Evolutionary conservation across 2,888 invertebrate species (phyloP), one percentile per base, ranked within the genome.

Genomic region (Aquatica leii): DNA sequence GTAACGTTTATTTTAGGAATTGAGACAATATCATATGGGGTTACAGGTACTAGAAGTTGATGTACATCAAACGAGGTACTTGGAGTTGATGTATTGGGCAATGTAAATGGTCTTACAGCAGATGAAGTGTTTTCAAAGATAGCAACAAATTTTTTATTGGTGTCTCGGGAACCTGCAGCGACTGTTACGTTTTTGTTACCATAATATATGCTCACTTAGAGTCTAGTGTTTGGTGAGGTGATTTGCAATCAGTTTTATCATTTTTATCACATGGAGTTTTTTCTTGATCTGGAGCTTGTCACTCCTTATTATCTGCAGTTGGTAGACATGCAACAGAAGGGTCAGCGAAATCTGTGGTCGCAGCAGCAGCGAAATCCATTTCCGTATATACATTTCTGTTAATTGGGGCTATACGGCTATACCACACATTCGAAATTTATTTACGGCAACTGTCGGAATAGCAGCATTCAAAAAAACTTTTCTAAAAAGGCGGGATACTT

Each of bases 381-480:
- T 24, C 24, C 2, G 24, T 24, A 24, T 4, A 24, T 24, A 24
- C 24, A 24, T 24, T 24, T 24, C 24, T 6, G 24, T 24, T 24
- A 24, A 2, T 24, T 24, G 24, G 24, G 24, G 6, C 24, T 24
- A 6, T 24, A 2, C 24, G 24, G 6, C 24, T 24, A 6, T 24
- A 2, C 24, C 24, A 43, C 43, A 43, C 9, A 6, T 15, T 9
- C 43, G 17, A 15, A 43, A 43, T 6, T 17, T 15, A 6, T 40
- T 40, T 40, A 40, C n/a, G 40, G 40, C 12, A 40, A 12, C 40
- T 6, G 40, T 43, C 9, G 67, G 65, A 11, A 57, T 60, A 3
- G 71, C 69, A 15, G 68, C 59, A 20, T 62, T 63, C 37, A 66
- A 53, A 70, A 67, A 73, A 51, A 70, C 72, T 69, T 68, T 46